Evolutionary conservation across 2,113 vertebrate genomes (phyloP).

Genomic region (Todiramphus chloris): DNA sequence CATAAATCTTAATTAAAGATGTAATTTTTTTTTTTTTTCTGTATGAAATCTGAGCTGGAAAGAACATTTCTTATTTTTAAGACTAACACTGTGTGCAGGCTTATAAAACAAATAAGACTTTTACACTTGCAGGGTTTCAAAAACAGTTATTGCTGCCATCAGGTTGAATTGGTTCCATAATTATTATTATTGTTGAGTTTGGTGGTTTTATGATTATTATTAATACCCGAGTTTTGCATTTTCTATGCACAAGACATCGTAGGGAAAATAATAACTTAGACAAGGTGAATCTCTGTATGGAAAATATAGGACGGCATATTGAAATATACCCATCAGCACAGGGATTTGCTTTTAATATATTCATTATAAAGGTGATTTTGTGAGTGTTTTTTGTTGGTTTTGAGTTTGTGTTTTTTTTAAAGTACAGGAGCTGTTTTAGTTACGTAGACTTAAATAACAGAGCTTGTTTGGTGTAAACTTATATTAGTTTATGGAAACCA

Average conservation of each 20-base stretch:
- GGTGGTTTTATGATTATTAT: slow-evolving; percentile 54
- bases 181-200: slow-evolving; percentile 67
- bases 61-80: slow-evolving; percentile 72
- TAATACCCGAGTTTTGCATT: slow-evolving; percentile 40
- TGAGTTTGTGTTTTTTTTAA: neutral
- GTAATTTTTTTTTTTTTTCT: slow-evolving; percentile 70
- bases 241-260: neutral
- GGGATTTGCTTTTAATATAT: neutral
- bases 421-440: neutral
- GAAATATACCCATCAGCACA: neutral
- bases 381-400: neutral
- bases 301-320: neutral
- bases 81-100: slow-evolving; percentile 50
- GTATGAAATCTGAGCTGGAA: slow-evolving; percentile 72
- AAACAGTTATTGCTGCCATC: slow-evolving; percentile 66
- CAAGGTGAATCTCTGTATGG: neutral
- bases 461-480: neutral
- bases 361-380: neutral
- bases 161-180: slow-evolving; percentile 40
- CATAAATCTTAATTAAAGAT: slow-evolving; percentile 79
- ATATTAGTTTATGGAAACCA: neutral
- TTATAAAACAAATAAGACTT: slow-evolving; percentile 76
- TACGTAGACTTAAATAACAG: neutral
- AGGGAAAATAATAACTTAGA: neutral
- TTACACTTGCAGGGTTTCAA: slow-evolving; percentile 61